These are phyloP conservation scores for Oxycera nigricornis DNA, from an alignment of 2,888 invertebrate species.

Conservation along the genomic window DNA sequence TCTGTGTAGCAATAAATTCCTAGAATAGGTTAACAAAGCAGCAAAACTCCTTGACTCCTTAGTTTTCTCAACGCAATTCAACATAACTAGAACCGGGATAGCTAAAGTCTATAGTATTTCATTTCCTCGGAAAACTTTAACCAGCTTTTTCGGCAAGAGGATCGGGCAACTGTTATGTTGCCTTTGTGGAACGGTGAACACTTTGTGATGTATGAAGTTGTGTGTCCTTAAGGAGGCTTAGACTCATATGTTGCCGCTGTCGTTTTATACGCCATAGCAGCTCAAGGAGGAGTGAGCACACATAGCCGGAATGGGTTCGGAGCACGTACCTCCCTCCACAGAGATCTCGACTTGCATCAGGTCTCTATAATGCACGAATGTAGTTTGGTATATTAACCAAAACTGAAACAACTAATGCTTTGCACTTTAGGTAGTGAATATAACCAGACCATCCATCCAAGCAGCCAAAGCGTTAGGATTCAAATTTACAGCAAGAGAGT, in stretches of 20 bases:
- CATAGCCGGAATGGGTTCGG: slow-evolving; percentile 13
- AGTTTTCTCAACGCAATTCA: slow-evolving; percentile 31
- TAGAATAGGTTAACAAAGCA: too few relatives aligned
- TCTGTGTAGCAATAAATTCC: too few relatives aligned
- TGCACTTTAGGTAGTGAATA: slow-evolving; percentile 40
- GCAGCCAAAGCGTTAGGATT: slow-evolving; percentile 27
- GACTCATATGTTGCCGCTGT: not conserved
- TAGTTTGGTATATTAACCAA: slow-evolving; percentile 30
- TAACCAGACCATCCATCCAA: slow-evolving; percentile 9
- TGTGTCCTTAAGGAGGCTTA: not conserved
- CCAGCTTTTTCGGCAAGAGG: slow-evolving; percentile 40
- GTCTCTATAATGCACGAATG: not conserved
- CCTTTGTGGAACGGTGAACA: slow-evolving; percentile 27
- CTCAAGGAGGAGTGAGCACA: not conserved
- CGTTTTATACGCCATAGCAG: not conserved
- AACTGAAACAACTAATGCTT: slow-evolving; percentile 44
- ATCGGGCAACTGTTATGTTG: slow-evolving; percentile 18
- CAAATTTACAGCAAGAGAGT: slow-evolving; percentile 42
- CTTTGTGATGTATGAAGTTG: slow-evolving; percentile 41
- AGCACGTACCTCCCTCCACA: slow-evolving; percentile 16
- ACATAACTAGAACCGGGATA: slow-evolving; percentile 8
- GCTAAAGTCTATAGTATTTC: slow-evolving; percentile 42
- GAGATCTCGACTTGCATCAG: slow-evolving; percentile 16
- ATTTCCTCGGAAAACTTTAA: slow-evolving; percentile 43
- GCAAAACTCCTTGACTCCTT: too few relatives aligned